These are phyloP conservation scores for Phlogophora meticulosa DNA, from an alignment of 2,888 invertebrate species.

Conservation along the genomic window DNA sequence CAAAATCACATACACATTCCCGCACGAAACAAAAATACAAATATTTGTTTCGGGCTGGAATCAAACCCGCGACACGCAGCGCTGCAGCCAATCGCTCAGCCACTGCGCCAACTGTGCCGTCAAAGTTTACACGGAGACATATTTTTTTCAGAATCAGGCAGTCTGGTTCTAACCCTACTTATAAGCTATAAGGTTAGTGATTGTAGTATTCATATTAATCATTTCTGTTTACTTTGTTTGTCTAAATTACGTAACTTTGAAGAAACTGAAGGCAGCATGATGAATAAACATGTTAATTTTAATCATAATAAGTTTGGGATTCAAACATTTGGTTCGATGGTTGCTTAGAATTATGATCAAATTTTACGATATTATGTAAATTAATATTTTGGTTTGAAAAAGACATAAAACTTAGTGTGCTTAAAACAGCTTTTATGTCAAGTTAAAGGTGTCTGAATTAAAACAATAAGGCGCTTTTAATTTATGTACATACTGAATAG, in stretches of 20 bases:
- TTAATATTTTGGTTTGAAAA: constrained; percentile 19
- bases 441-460: constrained; percentile 10
- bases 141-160: no score
- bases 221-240: constrained; percentile 40
- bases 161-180: constrained; percentile 52
- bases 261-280: constrained; percentile 33
- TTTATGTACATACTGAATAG: not conserved
- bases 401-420: not conserved
- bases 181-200: constrained; percentile 29
- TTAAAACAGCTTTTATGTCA: not conserved
- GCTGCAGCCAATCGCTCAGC: no score
- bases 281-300: constrained; percentile 45
- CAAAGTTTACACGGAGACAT: no score
- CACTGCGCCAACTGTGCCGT: no score
- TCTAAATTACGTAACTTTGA: constrained; percentile 33
- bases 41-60: no score
- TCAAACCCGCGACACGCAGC: no score
- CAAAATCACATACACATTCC: no score
- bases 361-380: constrained; percentile 9
- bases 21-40: no score
- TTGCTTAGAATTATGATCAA: constrained; percentile 30
- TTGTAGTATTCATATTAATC: constrained; percentile 20
- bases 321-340: constrained; percentile 11
- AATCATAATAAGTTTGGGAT: constrained; percentile 41
- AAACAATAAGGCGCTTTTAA: not conserved